Evolutionary conservation across 2,888 invertebrate species (phyloP).

Genomic region (Drosophila borborema): DNA sequence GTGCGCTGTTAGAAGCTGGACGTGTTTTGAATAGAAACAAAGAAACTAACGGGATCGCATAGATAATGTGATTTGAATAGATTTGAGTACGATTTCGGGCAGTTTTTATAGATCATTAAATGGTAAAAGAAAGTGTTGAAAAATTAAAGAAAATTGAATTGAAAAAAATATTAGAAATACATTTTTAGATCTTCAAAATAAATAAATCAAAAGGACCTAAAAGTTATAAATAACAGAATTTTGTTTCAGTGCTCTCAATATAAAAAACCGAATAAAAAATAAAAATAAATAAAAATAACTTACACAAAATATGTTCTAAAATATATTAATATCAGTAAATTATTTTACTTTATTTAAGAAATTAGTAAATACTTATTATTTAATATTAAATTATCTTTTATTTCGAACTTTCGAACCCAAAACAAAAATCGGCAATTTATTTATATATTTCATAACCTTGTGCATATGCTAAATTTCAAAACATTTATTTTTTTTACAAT

Average conservation of each 20-base stretch:
- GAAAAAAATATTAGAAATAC: neutral
- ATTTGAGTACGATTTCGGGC: constrained; percentile 7
- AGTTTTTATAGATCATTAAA: constrained; percentile 1
- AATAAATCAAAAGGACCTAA: neutral
- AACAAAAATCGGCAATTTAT: too few species aligned
- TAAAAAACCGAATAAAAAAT: too few species aligned
- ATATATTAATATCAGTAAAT: too few species aligned
- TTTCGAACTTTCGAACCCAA: too few species aligned
- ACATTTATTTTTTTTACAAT: too few species aligned
- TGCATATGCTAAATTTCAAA: too few species aligned
- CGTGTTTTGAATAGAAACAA: constrained; percentile 33
- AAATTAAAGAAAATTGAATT: neutral
- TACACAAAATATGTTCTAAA: too few species aligned
- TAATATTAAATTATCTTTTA: too few species aligned
- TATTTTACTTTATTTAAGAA: too few species aligned
- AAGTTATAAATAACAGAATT: neutral
- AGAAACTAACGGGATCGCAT: constrained; percentile 18
- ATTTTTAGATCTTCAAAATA: neutral
- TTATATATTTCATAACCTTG: too few species aligned
- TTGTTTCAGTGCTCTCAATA: neutral
- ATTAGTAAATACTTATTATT: too few species aligned
- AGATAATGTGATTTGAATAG: neutral
- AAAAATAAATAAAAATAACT: too few species aligned
- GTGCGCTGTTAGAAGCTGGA: constrained; percentile 42
- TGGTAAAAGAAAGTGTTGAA: constrained; percentile 13